phyloP scores from a whole-genome alignment of 2,888 invertebrate species.

The Spicauda simplicius region DNA sequence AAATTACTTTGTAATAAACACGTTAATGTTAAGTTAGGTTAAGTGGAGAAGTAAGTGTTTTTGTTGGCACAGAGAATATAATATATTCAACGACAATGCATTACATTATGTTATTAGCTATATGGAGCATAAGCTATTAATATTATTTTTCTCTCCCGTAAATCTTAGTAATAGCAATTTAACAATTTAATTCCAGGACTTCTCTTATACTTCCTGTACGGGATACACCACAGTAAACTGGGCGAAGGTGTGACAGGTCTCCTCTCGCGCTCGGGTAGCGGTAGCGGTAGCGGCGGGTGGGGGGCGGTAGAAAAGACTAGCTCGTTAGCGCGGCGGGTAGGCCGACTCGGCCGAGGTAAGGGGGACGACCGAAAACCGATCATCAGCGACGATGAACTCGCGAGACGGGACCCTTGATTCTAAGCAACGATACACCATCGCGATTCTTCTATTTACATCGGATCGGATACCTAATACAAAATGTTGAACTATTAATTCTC shows the following conservation, averaged over 20 bases:
- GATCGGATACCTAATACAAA: neutral
- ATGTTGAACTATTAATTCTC: neutral
- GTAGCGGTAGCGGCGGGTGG: slow-evolving; percentile 70
- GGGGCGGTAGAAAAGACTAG: slow-evolving; percentile 79
- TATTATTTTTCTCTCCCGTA: too few relatives aligned
- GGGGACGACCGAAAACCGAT: slow-evolving; percentile 77
- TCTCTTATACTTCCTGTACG: slow-evolving; percentile 92
- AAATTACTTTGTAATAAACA: too few relatives aligned
- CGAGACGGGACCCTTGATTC: slow-evolving; percentile 71
- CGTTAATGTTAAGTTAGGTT: too few relatives aligned
- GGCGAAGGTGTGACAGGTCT: slow-evolving; percentile 84
- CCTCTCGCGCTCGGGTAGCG: slow-evolving; percentile 68
- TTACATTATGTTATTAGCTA: too few relatives aligned
- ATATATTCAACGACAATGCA: too few relatives aligned
- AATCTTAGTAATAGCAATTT: too few relatives aligned
- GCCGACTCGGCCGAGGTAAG: slow-evolving; percentile 67
- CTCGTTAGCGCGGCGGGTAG: slow-evolving; percentile 70
- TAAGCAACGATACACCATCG: neutral
- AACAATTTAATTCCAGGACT: slow-evolving; percentile 84
- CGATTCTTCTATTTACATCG: neutral
- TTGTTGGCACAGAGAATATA: too few relatives aligned
- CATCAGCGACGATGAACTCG: slow-evolving; percentile 75
- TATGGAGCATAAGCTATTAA: too few relatives aligned
- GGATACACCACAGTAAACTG: slow-evolving; percentile 93
- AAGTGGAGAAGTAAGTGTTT: too few relatives aligned